Evolutionary conservation across 2,113 vertebrate species (phyloP).

Genomic region (Cheirogaleus medius): DNA sequence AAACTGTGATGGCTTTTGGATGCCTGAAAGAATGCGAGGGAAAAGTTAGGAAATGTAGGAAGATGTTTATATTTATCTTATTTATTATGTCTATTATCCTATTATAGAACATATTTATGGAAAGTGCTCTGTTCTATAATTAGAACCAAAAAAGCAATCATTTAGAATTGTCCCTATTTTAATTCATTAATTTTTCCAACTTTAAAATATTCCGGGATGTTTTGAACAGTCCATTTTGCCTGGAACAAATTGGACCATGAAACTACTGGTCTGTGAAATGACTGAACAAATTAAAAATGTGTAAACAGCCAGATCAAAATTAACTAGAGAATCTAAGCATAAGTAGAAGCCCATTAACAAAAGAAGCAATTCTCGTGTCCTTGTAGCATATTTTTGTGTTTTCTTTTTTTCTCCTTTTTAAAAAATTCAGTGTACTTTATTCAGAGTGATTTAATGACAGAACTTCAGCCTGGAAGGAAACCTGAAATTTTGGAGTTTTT

Average conservation of each 20-base stretch:
- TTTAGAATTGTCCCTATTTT: neutral
- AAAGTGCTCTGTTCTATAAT: neutral
- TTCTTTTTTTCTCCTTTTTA: neutral
- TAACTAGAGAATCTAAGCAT: neutral
- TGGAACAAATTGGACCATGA: conserved; percentile 58
- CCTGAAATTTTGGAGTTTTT: neutral
- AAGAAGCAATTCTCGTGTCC: neutral
- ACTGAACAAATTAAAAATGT: conserved; percentile 60
- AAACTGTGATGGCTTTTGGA: neutral
- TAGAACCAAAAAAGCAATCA: neutral
- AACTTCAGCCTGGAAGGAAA: neutral
- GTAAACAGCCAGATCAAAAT: conserved; percentile 33
- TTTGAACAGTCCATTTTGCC: conserved; percentile 33
- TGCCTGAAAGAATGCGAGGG: neutral
- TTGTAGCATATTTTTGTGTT: neutral
- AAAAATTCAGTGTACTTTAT: neutral
- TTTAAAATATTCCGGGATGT: neutral
- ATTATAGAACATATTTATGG: neutral
- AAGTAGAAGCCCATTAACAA: neutral
- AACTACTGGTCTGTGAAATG: conserved; percentile 43
- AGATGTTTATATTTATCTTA: neutral
- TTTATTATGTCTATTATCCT: neutral
- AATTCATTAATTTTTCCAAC: neutral
- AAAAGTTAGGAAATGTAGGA: neutral
- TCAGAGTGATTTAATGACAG: neutral